Conservation (phyloP, 2,113 vertebrate species). For the Pollimyrus isidori region DNA sequence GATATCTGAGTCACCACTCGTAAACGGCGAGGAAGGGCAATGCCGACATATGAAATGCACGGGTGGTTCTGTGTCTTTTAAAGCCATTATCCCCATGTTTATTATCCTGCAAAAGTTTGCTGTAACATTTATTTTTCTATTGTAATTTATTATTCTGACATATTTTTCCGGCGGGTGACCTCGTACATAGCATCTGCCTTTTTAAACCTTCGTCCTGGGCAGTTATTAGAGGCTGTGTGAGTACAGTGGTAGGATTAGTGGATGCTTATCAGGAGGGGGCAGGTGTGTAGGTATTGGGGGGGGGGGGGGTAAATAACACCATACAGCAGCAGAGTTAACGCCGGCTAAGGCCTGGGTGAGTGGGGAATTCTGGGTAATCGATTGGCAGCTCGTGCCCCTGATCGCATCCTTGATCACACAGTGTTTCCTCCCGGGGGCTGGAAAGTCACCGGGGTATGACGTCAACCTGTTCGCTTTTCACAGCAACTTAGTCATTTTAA, state of each 20-base stretch:
- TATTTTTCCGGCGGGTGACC: neutral
- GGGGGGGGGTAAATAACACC: neutral
- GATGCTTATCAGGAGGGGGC: neutral
- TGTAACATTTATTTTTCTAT: neutral
- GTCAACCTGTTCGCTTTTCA: conserved; percentile 6
- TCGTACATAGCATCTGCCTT: neutral
- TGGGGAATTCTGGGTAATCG: neutral
- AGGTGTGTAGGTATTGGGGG: neutral
- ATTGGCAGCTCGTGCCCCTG: neutral
- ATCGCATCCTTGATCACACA: neutral
- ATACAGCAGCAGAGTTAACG: neutral
- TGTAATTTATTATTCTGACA: neutral
- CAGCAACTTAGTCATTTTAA: neutral
- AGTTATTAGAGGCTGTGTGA: neutral
- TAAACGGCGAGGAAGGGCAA: neutral
- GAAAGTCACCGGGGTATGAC: neutral
- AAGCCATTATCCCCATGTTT: neutral
- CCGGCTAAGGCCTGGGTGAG: neutral
- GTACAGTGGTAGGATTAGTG: neutral
- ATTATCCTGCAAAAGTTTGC: conserved; percentile 6
- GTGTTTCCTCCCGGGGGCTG: neutral
- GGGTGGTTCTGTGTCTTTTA: neutral
- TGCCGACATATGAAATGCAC: neutral
- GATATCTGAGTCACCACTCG: neutral
- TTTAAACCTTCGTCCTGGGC: neutral